A percentile compares a stretch with the other conserved stretches of the same genome.
phyloP scores from a whole-genome alignment of 1,140 invertebrate species.

The Papilio polytes region DNA sequence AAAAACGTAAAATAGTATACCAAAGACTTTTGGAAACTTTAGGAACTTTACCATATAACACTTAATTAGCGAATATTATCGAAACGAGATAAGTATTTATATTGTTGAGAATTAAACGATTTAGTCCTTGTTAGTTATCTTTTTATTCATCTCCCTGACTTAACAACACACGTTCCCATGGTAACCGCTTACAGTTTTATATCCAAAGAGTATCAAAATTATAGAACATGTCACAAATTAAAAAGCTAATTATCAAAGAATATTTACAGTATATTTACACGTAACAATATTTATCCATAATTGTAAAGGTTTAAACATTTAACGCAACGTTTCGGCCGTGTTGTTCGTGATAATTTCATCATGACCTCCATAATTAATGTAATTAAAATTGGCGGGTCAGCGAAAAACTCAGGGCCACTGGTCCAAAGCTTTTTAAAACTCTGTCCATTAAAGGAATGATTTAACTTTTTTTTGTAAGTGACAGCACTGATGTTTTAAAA shows the following conservation, averaged over 20 bases:
- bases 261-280: too few relatives aligned
- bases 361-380: constrained; percentile 35
- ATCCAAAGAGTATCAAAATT: too few relatives aligned
- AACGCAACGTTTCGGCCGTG: background rate
- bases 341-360: constrained; percentile 16
- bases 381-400: constrained; percentile 38
- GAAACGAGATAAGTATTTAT: background rate
- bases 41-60: too few relatives aligned
- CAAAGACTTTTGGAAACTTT: too few relatives aligned
- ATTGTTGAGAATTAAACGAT: too few relatives aligned
- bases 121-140: too few relatives aligned
- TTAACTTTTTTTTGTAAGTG: constrained; percentile 14
- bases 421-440: constrained; percentile 15
- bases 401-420: constrained; percentile 23
- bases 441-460: constrained; percentile 21
- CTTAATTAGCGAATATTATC: background rate
- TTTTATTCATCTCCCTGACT: too few relatives aligned
- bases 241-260: too few relatives aligned
- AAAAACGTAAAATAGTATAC: too few relatives aligned
- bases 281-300: background rate
- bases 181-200: too few relatives aligned
- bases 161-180: too few relatives aligned
- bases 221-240: too few relatives aligned
- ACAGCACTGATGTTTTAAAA: background rate
- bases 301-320: background rate